Evolutionary conservation across 2,113 vertebrate species (phyloP).

Genomic region (Mesocricetus auratus): DNA sequence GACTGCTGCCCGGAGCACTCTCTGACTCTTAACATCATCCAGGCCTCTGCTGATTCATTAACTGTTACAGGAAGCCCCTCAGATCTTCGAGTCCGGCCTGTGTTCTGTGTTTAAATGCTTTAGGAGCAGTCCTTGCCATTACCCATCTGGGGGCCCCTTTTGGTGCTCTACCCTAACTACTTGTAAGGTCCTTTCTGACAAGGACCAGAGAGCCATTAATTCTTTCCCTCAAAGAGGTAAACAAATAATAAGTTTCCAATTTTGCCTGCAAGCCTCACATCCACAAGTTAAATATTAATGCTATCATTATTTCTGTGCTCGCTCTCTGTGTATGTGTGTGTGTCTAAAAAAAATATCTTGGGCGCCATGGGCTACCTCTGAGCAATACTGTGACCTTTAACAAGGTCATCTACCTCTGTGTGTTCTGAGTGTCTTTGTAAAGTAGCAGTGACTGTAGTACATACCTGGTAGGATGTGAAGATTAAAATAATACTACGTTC

Average conservation of each 20-base stretch:
- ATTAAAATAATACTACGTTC: neutral
- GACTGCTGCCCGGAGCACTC: neutral
- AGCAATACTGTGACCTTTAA: neutral
- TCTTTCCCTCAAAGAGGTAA: neutral
- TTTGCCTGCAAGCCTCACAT: neutral
- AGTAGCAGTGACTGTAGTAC: neutral
- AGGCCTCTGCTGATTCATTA: neutral
- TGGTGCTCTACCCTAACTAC: neutral
- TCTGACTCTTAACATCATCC: neutral
- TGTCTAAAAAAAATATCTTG: neutral
- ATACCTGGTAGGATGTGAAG: neutral
- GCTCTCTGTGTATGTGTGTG: too few species aligned
- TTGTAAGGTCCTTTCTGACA: neutral
- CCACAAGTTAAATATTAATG: neutral
- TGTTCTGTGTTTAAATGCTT: neutral
- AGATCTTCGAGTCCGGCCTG: neutral
- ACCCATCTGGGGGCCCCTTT: neutral
- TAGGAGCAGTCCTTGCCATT: neutral
- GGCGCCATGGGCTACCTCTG: neutral
- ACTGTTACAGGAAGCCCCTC: neutral
- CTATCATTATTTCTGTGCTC: neutral
- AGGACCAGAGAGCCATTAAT: neutral
- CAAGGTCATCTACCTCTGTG: conserved; percentile 9
- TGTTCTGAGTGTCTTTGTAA: conserved; percentile 10
- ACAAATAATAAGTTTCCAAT: conserved; percentile 14